phyloP scores from a whole-genome alignment of 2,797 vertebrate genomes.

The Esox lucius region DNA sequence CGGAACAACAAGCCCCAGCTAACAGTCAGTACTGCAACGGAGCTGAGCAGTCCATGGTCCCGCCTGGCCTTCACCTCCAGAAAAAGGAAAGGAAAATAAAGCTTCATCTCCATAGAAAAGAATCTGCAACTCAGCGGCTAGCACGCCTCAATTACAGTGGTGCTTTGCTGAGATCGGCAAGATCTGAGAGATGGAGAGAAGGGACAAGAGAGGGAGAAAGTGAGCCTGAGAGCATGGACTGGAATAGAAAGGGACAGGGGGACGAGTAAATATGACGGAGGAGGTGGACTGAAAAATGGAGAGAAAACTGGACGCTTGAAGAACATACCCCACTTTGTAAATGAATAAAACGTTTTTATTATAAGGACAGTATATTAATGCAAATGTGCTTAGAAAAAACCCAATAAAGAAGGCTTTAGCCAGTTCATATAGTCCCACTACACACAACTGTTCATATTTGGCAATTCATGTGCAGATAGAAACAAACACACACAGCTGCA shows the following conservation, averaged over 20 bases:
- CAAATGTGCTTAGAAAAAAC: too few species aligned
- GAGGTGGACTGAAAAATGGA: conserved; percentile 5
- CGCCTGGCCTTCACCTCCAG: conserved; percentile 49
- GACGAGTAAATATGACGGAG: not conserved
- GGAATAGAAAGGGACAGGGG: conserved; percentile 1
- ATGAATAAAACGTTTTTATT: not conserved
- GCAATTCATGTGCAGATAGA: not conserved
- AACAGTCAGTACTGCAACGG: not conserved
- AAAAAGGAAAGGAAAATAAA: conserved; percentile 42
- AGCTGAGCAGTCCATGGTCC: conserved; percentile 5
- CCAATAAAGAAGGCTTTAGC: too few species aligned
- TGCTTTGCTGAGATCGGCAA: conserved; percentile 81
- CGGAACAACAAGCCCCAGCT: not conserved
- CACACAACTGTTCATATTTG: too few species aligned
- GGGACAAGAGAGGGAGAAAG: conserved; percentile 26
- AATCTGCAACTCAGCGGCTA: conserved; percentile 79
- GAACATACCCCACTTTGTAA: conserved; percentile 59
- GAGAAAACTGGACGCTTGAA: conserved; percentile 15
- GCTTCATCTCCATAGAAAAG: conserved; percentile 66
- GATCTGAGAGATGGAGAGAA: conserved; percentile 40
- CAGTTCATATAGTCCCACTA: too few species aligned
- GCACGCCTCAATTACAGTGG: conserved; percentile 76
- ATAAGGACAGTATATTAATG: too few species aligned
- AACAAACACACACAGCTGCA: conserved; percentile 22
- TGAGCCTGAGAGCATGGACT: conserved; percentile 9